phyloP scores from a whole-genome alignment of 2,113 vertebrate species.

The Pipra filicauda region DNA sequence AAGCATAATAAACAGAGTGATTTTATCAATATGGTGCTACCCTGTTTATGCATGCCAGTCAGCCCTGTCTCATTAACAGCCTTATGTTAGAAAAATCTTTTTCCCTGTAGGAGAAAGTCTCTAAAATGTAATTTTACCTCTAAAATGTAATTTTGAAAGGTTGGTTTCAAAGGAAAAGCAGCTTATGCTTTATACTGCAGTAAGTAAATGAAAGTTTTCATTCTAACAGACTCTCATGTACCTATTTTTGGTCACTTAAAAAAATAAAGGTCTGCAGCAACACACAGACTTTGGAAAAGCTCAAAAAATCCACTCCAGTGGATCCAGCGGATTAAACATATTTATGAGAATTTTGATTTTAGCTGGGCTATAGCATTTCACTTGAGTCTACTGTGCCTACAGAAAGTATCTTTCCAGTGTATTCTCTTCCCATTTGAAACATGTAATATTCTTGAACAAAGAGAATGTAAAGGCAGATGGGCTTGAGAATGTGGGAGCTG shows the following conservation, averaged over 20 bases:
- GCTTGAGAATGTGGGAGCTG: background rate
- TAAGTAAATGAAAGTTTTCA: background rate
- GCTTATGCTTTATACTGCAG: background rate
- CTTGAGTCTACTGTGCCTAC: background rate
- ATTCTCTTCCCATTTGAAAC: background rate
- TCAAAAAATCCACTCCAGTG: background rate
- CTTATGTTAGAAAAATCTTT: background rate
- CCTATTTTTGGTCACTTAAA: background rate
- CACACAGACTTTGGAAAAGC: background rate
- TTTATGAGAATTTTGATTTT: background rate
- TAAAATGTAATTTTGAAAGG: slow-evolving; percentile 16
- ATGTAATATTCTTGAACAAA: background rate
- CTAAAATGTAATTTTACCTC: slow-evolving; percentile 6
- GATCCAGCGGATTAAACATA: background rate
- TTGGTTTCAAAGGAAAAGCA: slow-evolving; percentile 12
- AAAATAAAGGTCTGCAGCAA: background rate
- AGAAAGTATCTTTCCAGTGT: background rate
- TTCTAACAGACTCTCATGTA: background rate
- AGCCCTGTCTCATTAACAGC: slow-evolving; percentile 5
- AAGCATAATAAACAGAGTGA: background rate
- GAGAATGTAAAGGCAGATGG: background rate
- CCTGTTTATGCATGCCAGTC: background rate
- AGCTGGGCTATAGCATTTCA: background rate
- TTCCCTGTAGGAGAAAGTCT: background rate
- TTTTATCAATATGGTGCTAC: background rate